Evolutionary conservation across 2,113 vertebrate genomes (phyloP), one percentile per base, ranked within the genome.

Genomic region (Apteryx mantelli): DNA sequence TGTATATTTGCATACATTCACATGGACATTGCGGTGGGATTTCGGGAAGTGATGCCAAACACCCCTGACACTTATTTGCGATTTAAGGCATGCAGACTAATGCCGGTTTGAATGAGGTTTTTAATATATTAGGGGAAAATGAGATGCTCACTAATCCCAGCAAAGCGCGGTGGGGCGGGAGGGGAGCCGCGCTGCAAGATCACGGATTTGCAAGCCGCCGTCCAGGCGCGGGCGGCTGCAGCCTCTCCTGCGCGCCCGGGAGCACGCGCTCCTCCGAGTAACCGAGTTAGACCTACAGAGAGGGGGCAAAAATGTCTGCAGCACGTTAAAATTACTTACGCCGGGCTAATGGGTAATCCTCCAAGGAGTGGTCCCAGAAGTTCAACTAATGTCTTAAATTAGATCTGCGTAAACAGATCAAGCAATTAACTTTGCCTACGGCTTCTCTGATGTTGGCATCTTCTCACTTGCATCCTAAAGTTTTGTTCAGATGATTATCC

Each of bases 371-470:
- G 77, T 96, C 97, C 96, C 84, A 95, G 95, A 92, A 93, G 96
- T 97, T 97, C 97, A 97, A 60, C 79, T 97, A 96, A 85, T 91
- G 91, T 91, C 96, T 93, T 91, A 97, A 97, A 97, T 96, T 96
- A 97, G 77, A 97, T 98, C 96, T 94, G 70, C 81, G 83, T 89
- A 95, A 98, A 95, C 95, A 97, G 93, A 97, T 97, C 95, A 96
- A 93, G 94, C 97, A 97, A 97, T 98, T 98, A 97, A 96, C 94
- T 96, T 77, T 86, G 96, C 96, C 96, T 97, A 95, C 91, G 89
- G 42, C 81, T 98, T 96, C 88, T 95, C 95, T 79, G 94, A 82
- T 91, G 91, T 92, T 89, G 88, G 66, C 93, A 48, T 95, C 94
- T 88, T 95, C 97, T 97, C 95, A 64, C 91, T 96, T 97, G 95